A percentile compares a stretch with the other conserved stretches of the same genome.
Conservation (phyloP, 1,140 invertebrate species). For the Atta texana region DNA sequence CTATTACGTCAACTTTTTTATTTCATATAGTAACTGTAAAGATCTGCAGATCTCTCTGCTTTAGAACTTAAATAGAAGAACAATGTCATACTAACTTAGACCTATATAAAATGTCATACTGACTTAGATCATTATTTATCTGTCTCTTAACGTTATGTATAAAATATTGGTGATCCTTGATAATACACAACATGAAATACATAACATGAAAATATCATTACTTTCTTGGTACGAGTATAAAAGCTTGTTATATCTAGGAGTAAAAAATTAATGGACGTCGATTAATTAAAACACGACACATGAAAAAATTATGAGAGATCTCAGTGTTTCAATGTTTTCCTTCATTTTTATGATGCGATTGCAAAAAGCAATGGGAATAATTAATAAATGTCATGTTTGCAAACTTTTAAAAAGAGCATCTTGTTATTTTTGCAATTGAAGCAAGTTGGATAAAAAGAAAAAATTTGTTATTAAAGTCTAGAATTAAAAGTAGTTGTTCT, state of each 20-base stretch:
- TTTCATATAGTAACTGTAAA: slow-evolving; percentile 20
- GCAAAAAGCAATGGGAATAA: background rate
- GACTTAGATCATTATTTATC: background rate
- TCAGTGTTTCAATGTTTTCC: background rate
- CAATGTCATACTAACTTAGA: background rate
- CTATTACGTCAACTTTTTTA: background rate
- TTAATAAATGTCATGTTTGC: background rate
- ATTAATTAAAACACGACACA: background rate
- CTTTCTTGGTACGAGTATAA: background rate
- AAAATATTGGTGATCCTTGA: background rate
- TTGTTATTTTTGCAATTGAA: background rate
- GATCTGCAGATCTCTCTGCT: background rate
- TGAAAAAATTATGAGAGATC: slow-evolving; percentile 5
- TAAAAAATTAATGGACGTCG: slow-evolving; percentile 11
- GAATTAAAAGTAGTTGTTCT: too few species aligned
- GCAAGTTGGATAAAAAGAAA: background rate
- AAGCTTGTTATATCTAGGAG: too few species aligned
- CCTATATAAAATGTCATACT: background rate
- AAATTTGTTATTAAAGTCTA: background rate
- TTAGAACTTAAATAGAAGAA: slow-evolving; percentile 17
- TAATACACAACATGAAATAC: background rate
- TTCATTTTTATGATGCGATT: background rate
- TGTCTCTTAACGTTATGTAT: background rate
- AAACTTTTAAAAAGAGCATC: background rate
- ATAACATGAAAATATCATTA: slow-evolving; percentile 23